Evolutionary conservation across 2,113 vertebrate species (phyloP).

Genomic region (Tetrax tetrax): DNA sequence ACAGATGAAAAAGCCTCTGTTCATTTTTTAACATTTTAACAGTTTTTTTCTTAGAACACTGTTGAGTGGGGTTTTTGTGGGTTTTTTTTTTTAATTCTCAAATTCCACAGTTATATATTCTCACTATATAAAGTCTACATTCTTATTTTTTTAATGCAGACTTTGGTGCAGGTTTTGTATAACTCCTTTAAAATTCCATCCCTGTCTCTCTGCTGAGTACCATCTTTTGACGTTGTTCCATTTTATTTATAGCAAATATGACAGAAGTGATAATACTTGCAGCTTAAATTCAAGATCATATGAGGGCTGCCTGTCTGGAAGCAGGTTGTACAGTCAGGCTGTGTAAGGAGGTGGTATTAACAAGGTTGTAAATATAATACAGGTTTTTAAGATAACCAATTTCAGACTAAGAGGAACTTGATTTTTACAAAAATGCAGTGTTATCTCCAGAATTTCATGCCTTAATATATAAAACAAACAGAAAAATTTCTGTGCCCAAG

Average conservation of each 20-base stretch:
- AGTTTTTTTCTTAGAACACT: not conserved
- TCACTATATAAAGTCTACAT: not conserved
- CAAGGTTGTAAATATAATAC: not conserved
- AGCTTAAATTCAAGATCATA: slow-evolving; percentile 29
- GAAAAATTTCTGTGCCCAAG: not conserved
- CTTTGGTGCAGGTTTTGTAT: not conserved
- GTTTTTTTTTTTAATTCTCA: not conserved
- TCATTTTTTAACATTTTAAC: not conserved
- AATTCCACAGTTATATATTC: not conserved
- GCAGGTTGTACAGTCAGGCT: slow-evolving; percentile 19
- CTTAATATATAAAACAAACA: not conserved
- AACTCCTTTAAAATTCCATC: slow-evolving; percentile 22
- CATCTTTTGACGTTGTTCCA: slow-evolving; percentile 50
- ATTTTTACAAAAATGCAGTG: not conserved
- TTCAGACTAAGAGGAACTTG: not conserved
- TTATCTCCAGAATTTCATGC: not conserved
- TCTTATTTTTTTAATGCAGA: not conserved
- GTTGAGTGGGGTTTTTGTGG: not conserved
- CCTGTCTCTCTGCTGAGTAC: not conserved
- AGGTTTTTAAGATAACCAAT: not conserved
- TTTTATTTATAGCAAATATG: slow-evolving; percentile 63
- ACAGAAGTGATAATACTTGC: slow-evolving; percentile 49
- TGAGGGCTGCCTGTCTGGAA: slow-evolving; percentile 43
- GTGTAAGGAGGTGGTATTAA: slow-evolving; percentile 9
- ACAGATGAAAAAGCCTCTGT: not conserved